Base-by-base conservation (phyloP, 2,797 vertebrate species). In the Tragopan temminckii region DNA sequence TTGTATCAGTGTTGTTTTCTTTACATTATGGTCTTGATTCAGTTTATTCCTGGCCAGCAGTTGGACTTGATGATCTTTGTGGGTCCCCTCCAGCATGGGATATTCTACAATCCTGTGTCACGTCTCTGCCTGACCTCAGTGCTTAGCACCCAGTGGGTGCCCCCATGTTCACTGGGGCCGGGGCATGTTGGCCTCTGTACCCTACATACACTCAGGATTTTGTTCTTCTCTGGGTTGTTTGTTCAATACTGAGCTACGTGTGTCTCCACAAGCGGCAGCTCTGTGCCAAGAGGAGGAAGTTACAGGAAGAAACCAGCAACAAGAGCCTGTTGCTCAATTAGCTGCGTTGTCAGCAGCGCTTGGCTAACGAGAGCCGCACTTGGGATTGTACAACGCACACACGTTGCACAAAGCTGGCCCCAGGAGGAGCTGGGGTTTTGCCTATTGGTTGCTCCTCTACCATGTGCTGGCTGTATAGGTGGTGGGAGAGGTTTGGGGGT, bases 381-480 rank as follows among this genome's bases (percentile, higher is more conserved):
- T 2, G 2, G 33, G 29, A 17, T 45, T 1, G 18, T 36, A 2
- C 36, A 13, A 19, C 13, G 36, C 68, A 36, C 0, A 1, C 23
- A 17, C 24, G 0, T 7, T 1, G 0, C 18, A 13, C 25, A 3
- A 43, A 11, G 53, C 46, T 70, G 48, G 59, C 46, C 14, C 38
- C 21, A 9, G 19, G 3, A 33, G 77, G n/a, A 31, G 18, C n/a
- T 1, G 0, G 18, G 66, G 64, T 80, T 18, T 33, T 40, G 16
- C 16, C 36, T 20, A 38, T 31, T 21, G 48, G 33, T 21, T 50
- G 46, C 13, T 82, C 33, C 21, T 21, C 3, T 25, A 27, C 19
- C 2, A 0, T 11, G 2, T 5, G 21, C 48, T 6, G 0, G 17
- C 13, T 61, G 24, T 13, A 3, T 2, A 11, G 58, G 2, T 5